These are phyloP conservation scores for Astur gentilis DNA, from an alignment of 2,113 vertebrate species.

Conservation along the genomic window DNA sequence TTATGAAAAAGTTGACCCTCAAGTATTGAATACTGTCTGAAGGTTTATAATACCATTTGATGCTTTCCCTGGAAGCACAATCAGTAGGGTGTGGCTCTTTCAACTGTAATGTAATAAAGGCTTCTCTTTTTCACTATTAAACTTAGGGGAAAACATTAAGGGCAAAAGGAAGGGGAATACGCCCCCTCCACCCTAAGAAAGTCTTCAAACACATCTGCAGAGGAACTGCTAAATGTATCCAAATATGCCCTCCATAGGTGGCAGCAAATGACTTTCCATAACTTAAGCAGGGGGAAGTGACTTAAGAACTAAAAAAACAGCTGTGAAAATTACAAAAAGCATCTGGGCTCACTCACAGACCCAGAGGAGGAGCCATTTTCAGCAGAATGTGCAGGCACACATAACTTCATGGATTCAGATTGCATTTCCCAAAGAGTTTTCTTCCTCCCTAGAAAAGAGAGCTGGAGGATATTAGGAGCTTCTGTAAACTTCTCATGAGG, in stretches of 20 bases:
- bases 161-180: not conserved
- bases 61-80: constrained; percentile 10
- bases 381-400: not conserved
- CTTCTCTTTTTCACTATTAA: not conserved
- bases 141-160: not conserved
- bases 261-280: constrained; percentile 27
- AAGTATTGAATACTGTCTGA: not conserved
- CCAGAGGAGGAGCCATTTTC: not conserved
- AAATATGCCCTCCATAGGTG: constrained; percentile 9
- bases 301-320: not conserved
- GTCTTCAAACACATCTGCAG: not conserved
- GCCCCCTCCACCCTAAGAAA: not conserved
- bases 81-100: not conserved
- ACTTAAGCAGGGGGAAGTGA: not conserved
- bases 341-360: not conserved
- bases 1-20: not conserved
- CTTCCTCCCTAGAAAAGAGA: not conserved
- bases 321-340: constrained; percentile 3
- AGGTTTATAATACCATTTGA: not conserved
- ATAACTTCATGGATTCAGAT: not conserved
- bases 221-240: not conserved
- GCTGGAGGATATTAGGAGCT: not conserved
- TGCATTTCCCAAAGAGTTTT: not conserved
- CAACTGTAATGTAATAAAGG: not conserved
- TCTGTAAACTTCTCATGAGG: not conserved